Conservation (phyloP, 2,797 vertebrate species). For the Chanos chanos region DNA sequence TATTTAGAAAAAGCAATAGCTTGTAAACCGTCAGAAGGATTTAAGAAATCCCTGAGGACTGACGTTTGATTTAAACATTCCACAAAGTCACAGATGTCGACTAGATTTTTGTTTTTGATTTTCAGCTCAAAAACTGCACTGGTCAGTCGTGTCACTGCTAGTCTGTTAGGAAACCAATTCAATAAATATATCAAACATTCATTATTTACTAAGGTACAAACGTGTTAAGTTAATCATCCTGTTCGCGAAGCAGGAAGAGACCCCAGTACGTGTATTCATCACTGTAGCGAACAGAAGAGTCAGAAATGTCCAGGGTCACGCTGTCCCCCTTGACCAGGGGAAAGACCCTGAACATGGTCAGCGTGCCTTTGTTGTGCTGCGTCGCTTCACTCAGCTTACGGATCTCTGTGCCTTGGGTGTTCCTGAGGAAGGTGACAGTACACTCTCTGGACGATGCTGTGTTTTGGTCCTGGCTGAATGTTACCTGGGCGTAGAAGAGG, state of each 20-base stretch:
- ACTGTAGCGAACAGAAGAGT: accelerated
- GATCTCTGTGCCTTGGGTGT: accelerated
- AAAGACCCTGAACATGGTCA: conserved; percentile 54
- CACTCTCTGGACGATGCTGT: background rate
- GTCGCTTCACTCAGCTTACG: conserved; percentile 25
- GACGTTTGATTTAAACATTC: no score
- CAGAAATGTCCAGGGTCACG: conserved; percentile 39
- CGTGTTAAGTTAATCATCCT: background rate
- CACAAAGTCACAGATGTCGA: no score
- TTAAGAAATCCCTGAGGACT: no score
- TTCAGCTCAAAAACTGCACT: no score
- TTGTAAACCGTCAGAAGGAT: no score
- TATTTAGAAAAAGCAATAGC: no score
- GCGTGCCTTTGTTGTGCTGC: background rate
- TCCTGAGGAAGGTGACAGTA: conserved; percentile 37
- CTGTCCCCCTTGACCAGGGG: conserved; percentile 9
- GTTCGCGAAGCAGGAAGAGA: conserved; percentile 35
- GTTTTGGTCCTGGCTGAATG: background rate
- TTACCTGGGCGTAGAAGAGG: conserved; percentile 58
- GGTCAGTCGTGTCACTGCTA: no score
- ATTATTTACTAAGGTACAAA: background rate
- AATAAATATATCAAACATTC: background rate
- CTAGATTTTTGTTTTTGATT: no score
- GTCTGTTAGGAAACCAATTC: no score
- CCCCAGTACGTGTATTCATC: conserved; percentile 56